Evolutionary conservation across 2,797 vertebrate genomes (phyloP).

Genomic region (Synanceia verrucosa): DNA sequence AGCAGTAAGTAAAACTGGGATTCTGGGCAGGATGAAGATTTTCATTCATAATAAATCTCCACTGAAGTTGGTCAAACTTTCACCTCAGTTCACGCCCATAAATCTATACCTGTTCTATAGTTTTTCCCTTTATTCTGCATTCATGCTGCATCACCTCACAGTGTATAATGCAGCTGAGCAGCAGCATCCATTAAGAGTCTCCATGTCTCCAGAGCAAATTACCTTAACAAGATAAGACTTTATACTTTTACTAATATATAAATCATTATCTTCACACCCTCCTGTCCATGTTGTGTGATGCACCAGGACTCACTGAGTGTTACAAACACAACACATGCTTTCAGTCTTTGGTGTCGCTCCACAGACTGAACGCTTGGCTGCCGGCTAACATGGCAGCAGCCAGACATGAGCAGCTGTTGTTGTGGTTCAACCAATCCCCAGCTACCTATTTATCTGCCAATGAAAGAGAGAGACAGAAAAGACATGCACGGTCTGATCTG

Average conservation of each 20-base stretch:
- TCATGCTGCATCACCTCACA: background rate
- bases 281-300: background rate
- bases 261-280: no score
- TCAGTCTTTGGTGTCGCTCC: constrained; percentile 34
- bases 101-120: background rate
- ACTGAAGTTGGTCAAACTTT: background rate
- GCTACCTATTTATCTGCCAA: constrained; percentile 38
- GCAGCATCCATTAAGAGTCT: background rate
- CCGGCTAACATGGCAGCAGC: constrained; percentile 27
- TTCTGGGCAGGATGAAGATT: background rate
- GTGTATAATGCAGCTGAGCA: background rate
- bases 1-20: background rate
- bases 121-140: constrained; percentile 1
- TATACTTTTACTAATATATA: no score
- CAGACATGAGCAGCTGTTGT: constrained; percentile 66
- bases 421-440: constrained; percentile 56
- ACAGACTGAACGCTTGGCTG: constrained; percentile 34
- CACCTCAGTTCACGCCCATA: background rate
- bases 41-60: background rate
- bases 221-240: no score
- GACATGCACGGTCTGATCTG: no score
- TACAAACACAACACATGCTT: constrained; percentile 35
- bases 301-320: constrained; percentile 1
- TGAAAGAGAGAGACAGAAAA: background rate
- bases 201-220: no score